Evolutionary conservation across 92 coral and sea anemone species (phyloP).

Genomic region (Parazoanthus atlanticus): DNA sequence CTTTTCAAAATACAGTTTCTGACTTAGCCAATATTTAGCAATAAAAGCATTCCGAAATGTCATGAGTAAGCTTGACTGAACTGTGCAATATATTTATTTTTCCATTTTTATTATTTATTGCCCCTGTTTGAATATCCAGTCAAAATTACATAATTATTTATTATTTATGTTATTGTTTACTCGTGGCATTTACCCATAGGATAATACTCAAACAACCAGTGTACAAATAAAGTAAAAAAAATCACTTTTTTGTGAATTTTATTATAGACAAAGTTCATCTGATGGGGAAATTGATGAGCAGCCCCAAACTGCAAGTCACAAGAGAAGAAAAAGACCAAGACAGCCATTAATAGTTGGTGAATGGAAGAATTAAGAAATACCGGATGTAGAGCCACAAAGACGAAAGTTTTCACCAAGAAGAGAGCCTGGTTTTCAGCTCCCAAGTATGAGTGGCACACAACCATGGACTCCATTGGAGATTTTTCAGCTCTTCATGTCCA

Average conservation of each 20-base stretch:
- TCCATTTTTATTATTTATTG: background rate
- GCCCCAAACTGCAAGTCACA: background rate
- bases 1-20: conserved; percentile 7
- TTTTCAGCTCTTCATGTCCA: conserved; percentile 19
- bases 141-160: conserved; percentile 3
- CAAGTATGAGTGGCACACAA: background rate
- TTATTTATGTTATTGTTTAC: too few relatives aligned
- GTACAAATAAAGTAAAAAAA: background rate
- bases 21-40: conserved; percentile 13
- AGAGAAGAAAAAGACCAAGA: background rate
- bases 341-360: background rate
- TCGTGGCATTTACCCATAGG: background rate
- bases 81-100: background rate
- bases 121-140: background rate
- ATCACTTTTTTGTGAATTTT: background rate
- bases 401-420: conserved; percentile 12
- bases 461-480: background rate
- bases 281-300: background rate
- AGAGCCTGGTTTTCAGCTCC: conserved; percentile 45
- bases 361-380: background rate
- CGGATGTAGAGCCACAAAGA: conserved; percentile 25
- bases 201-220: background rate
- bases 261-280: conserved; percentile 1
- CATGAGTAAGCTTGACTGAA: conserved; percentile 10
- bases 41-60: conserved; percentile 13